Percentiles rank a stretch among this genome's conserved stretches.
Evolutionary conservation across 1,140 invertebrate genomes (phyloP).

Genomic region (Drosophila obscura): DNA sequence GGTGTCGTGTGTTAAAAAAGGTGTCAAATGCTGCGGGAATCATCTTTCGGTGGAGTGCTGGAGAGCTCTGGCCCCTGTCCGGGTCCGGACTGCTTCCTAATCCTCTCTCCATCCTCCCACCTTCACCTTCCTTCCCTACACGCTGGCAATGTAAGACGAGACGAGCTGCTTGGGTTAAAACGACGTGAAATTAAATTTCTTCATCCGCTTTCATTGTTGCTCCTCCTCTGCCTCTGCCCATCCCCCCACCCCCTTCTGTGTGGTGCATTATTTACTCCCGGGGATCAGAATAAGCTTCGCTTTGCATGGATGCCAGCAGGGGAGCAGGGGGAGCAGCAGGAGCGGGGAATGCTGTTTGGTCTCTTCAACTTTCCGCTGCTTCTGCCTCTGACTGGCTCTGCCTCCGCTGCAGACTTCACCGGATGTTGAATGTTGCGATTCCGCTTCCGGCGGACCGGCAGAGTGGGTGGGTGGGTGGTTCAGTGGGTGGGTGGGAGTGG

Average conservation of each 20-base stretch:
- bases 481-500: neutral
- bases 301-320: slow-evolving; percentile 31
- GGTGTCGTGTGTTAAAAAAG: slow-evolving; percentile 52
- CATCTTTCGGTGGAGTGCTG: slow-evolving; percentile 16
- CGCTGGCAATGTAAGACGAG: slow-evolving; percentile 50
- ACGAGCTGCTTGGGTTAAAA: slow-evolving; percentile 73
- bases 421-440: slow-evolving; percentile 74
- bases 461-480: neutral
- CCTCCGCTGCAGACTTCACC: slow-evolving; percentile 31
- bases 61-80: slow-evolving; percentile 36
- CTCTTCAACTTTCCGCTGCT: slow-evolving; percentile 30
- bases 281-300: slow-evolving; percentile 53
- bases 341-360: slow-evolving; percentile 60
- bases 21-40: slow-evolving; percentile 58
- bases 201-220: slow-evolving; percentile 72
- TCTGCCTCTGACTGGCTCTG: slow-evolving; percentile 6
- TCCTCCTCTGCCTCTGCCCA: slow-evolving; percentile 3
- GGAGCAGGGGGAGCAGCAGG: slow-evolving; percentile 4
- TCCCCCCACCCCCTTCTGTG: slow-evolving; percentile 1
- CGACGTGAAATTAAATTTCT: slow-evolving; percentile 79
- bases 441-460: slow-evolving; percentile 49
- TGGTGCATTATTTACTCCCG: slow-evolving; percentile 64
- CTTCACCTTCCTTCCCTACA: neutral
- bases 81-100: slow-evolving; percentile 11
- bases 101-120: neutral